Evolutionary conservation across 1,140 invertebrate species (phyloP), one percentile per base, ranked within the genome.

Genomic region (Psix sp.): DNA sequence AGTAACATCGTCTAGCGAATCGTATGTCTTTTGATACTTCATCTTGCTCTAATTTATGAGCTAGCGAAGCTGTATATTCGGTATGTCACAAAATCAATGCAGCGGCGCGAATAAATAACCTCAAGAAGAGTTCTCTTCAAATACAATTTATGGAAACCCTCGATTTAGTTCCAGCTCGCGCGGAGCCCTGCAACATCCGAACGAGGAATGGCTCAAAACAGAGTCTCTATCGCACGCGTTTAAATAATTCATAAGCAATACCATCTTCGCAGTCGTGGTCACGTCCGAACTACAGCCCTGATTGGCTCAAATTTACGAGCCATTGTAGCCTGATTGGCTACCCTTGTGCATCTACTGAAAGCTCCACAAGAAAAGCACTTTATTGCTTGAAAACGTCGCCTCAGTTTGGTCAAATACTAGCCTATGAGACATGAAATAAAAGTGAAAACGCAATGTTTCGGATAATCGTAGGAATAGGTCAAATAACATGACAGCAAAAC

Each of bases 201-300:
- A 65, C 40, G 42, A 38, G 63, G 49, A 62, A 66, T n/a, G 70
- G 60, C 62, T 77, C 67, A 72, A 77, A 77, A 77, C 76, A 75
- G 57, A 74, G 49, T 51, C 46, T 35, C 68, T 3, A 51, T 74
- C 70, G 56, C 46, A 68, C 52, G 62, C 67, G 77, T 76, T 85
- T 86, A 84, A 85, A 86, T 86, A 85, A 86, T 86, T 86, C 84
- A 86, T 86, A 86, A 86, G 84, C 83, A 82, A 83, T 83, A 84
- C 77, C 77, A 76, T 74, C 59, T 75, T 63, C 52, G 60, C 77
- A 79, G 82, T 75, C 81, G 79, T 79, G 80, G 82, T 82, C 83
- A 84, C 83, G 82, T 85, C 77, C 77, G 74, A 74, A 68, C 79
- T 80, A 82, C 77, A 75, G 70, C 76, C 65, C 77, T 85, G 84